A percentile compares a stretch with the other conserved stretches of the same genome.
Conservation (phyloP, 2,888 invertebrate genomes). For the Polietes domitor region DNA sequence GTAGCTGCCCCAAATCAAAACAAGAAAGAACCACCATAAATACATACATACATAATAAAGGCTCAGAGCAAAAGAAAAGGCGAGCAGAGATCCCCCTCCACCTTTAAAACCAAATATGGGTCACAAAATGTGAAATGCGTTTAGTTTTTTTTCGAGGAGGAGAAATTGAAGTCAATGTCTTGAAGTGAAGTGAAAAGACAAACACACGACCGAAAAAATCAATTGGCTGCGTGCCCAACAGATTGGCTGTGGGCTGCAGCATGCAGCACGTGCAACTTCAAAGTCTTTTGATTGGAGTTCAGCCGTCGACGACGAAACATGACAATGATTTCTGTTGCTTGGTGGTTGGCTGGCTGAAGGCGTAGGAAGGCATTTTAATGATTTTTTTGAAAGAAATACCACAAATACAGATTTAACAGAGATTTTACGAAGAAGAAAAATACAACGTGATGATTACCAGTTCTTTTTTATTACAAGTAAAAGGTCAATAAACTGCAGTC, state of each 20-base stretch:
- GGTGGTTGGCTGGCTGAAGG: not conserved
- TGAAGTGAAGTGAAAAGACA: not conserved
- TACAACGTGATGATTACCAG: not conserved
- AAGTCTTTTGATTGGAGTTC: not conserved
- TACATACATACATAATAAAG: too few species aligned
- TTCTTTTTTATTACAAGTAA: not conserved
- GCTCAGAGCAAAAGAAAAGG: too few species aligned
- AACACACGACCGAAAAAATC: not conserved
- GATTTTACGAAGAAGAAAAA: not conserved
- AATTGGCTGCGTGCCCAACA: conserved; percentile 15
- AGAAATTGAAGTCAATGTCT: conserved; percentile 34
- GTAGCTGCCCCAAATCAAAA: too few species aligned
- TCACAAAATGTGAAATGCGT: conserved; percentile 59
- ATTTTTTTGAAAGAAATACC: not conserved
- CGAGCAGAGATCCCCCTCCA: too few species aligned
- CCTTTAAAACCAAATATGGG: conserved; percentile 55
- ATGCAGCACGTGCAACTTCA: conserved; percentile 2
- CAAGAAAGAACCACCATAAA: too few species aligned
- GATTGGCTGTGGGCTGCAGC: not conserved
- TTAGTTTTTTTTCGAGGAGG: conserved; percentile 35
- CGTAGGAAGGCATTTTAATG: conserved; percentile 19
- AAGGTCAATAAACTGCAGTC: not conserved
- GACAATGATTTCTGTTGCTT: conserved; percentile 22
- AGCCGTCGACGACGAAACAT: not conserved
- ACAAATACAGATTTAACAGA: not conserved